These are phyloP conservation scores for Phorcus lineatus DNA, from an alignment of 2,888 invertebrate species.

Conservation along the genomic window DNA sequence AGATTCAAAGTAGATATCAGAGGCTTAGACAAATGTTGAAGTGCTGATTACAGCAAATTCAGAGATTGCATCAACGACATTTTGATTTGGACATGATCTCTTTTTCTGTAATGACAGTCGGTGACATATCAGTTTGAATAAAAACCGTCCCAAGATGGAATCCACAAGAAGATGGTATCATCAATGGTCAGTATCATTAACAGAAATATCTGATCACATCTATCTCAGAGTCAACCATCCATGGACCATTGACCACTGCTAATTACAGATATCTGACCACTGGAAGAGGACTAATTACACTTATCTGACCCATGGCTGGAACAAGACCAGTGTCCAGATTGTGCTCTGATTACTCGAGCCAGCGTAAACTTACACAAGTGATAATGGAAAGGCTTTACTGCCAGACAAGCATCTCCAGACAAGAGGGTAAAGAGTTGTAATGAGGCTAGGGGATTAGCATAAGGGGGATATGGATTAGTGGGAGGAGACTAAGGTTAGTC, in stretches of 20 bases:
- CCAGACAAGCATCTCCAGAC: neutral
- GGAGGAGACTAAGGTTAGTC: neutral
- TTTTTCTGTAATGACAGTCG: too few relatives aligned
- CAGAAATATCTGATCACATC: neutral
- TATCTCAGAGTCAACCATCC: neutral
- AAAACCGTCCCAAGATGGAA: too few relatives aligned
- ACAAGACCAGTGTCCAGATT: neutral
- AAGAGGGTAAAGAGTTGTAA: neutral
- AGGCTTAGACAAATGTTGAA: too few relatives aligned
- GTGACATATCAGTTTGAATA: too few relatives aligned
- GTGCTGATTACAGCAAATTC: too few relatives aligned
- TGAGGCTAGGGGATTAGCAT: neutral
- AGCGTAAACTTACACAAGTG: neutral
- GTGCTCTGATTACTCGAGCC: neutral
- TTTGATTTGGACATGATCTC: too few relatives aligned
- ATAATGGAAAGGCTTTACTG: neutral
- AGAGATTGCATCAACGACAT: too few relatives aligned
- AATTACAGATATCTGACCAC: neutral
- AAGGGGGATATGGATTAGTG: neutral
- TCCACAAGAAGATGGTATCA: too few relatives aligned
- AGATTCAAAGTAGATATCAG: too few relatives aligned
- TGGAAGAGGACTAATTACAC: neutral
- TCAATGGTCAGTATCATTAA: neutral
- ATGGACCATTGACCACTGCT: neutral
- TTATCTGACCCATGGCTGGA: neutral